Evolutionary conservation across 2,888 invertebrate species (phyloP), one percentile per base, ranked within the genome.

Genomic region (Sarcophaga variegata): DNA sequence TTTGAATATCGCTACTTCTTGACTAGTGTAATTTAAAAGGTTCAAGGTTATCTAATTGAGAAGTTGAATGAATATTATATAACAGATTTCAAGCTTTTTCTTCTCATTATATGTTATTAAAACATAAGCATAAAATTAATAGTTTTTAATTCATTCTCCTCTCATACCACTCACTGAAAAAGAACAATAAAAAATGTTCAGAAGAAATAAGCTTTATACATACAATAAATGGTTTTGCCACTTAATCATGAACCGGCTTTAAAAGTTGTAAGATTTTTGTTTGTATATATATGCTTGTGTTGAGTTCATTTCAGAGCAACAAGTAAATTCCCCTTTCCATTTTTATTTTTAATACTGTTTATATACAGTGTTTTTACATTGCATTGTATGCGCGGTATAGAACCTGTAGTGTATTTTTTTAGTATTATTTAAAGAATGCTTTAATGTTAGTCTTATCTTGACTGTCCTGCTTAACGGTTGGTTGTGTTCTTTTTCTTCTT

Each of bases 361-460:
- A 22, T 37, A 10, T 37, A 37, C 37, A 37, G 8, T 85, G 85
- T 2, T 37, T 45, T 54, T n/a, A 8, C 20, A 71, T 1, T 66
- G 20, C 10, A 59, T 14, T 54, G 22, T 25, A 17, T 71, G 8
- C 2, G 3, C n/a, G 1, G 54, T 11, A 66, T 22, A 76, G 54
- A 11, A 49, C 49, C 11, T 76, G 66, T 67, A n/a, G 37, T 45
- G 66, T 45, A 17, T 67, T 37, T 8, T 37, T 37, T 8, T 37
- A 37, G 8, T 37, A 37, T 76, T 76, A 76, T 45, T 62, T 63
- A 54, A 70, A 66, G 49, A 69, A 49, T 59, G 27, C 49, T 60
- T 47, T 49, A 66, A 77, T 62, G 60, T 64, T 64, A 84, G 77
- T 87, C 70, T 77, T 78, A 66, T 79, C 2, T 81, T 75, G 75